Base-by-base conservation (phyloP, 2,113 vertebrate species). In the Mugil cephalus region DNA sequence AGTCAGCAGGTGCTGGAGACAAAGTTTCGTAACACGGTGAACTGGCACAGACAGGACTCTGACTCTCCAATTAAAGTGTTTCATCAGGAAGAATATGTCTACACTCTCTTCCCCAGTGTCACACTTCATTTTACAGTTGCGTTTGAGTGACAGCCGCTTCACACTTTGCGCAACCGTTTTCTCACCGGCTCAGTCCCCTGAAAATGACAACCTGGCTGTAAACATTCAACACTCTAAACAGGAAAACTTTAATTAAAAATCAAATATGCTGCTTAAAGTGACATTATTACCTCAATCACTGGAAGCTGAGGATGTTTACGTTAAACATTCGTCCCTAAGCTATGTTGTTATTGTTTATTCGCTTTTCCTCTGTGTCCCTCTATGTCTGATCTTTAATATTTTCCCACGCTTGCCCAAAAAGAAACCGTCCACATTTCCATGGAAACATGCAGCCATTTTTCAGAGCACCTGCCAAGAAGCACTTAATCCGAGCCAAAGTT, bases 61-160 rank as follows among this genome's bases (percentile, higher is more conserved):
- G 18, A 50, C 62, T 77, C 50, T 62, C 59, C 59, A 66, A 55
- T 85, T 74, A 54, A 11, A 55, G 10, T 1, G 43, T 24, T 59
- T 62, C 55, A 69, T 46, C 63, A 50, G 36, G 48, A 80, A 56
- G 30, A 77, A 59, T 48, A 54, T 54, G 46, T 39, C 59, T 17
- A 19, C 18, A 17, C n/a, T 54, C 36, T 30, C 46, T 14, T 50
- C 19, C 71, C 35, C 12, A 66, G 18, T 78, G 69, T 48, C 62
- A 45, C 39, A 70, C 18, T 53, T 59, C 30, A 68, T 82, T 82
- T 84, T 79, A 50, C 38, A 19, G 9, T 17, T 45, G 52, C 4
- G 8, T 62, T 69, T 56, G 76, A 84, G 8, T 87, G 80, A 82
- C 87, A 79, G 80, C 59, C 71, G 64, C 71, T 69, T 43, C 21